Base-by-base conservation (phyloP, 2,888 invertebrate genomes). In the Ariolimax columbianus region DNA sequence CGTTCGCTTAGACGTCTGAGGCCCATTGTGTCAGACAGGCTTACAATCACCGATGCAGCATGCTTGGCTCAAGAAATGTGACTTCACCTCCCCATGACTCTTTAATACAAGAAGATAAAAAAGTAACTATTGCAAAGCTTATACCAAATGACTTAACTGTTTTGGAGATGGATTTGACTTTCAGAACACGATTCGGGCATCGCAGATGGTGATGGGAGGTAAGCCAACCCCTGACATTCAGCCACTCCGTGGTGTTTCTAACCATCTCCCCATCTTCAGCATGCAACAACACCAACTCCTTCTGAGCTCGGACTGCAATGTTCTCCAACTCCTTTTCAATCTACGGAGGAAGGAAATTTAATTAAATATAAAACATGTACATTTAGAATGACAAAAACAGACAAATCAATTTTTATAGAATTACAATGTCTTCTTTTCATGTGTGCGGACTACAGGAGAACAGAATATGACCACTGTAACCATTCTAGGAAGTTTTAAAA, bases 181-280 rank as follows among this genome's bases (percentile, higher is more conserved):
- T 97, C 94, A 98, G 99, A 96, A 99, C 97, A 90, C 99, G 95
- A 91, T 98, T 98, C 1, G 98, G 97, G 88, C 93, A 93, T 30
- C 93, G 90, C 70, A 93, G 97, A 94, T 99, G 99, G 95, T 99
- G 99, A 95, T 99, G 99, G 91, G 97, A 98, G 75, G 98, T 97
- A 88, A 99, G 97, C 99, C 99, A 99, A 14, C 97, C 96, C 86
- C 99, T 95, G 95, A 97, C 97, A 95, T 99, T 99, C 47, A 99
- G 95, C 99, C 99, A 99, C 89, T 97, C 97, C 6, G 98, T 97
- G 0, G 99, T 99, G 89, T 98, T 97, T 36, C 88, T 87, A 11
- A 95, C 95, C 0, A 96, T 95, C 0, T 98, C 97, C 89, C 96
- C 96, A 33, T 96, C 96, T 86, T 94, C 94, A 78, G 91, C 91